Evolutionary conservation across 2,113 vertebrate species (phyloP).

Genomic region (Potamarius usumacintae): DNA sequence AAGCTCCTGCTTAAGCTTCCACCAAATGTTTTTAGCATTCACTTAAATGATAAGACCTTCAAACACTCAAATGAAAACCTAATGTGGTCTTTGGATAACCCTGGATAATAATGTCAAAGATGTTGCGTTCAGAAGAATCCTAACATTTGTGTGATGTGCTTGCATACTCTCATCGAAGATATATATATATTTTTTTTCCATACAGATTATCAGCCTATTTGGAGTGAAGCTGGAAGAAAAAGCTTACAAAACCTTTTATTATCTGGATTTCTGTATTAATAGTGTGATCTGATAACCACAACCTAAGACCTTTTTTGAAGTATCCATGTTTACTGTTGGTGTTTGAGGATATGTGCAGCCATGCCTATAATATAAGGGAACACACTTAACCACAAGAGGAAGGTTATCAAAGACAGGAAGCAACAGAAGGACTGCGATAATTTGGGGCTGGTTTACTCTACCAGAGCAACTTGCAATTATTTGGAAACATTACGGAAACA

Average conservation of each 20-base stretch:
- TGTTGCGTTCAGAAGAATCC: background rate
- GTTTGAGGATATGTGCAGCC: background rate
- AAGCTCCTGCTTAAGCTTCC: background rate
- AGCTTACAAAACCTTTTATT: background rate
- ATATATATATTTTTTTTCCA: background rate
- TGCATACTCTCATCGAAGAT: background rate
- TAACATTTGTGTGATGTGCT: background rate
- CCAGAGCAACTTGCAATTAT: background rate
- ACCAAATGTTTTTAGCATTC: background rate
- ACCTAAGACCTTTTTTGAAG: background rate
- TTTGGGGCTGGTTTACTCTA: background rate
- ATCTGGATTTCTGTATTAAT: background rate
- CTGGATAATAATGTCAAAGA: background rate
- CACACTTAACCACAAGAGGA: background rate
- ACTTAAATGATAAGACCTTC: background rate
- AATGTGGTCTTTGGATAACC: background rate
- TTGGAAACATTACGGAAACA: background rate
- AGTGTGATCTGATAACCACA: background rate
- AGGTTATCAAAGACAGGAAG: background rate
- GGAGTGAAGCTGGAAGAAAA: background rate
- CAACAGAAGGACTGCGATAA: background rate
- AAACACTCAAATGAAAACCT: constrained; percentile 4
- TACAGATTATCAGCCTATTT: constrained; percentile 43
- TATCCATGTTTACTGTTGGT: background rate
- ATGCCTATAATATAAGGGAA: background rate